A percentile compares a stretch with the other conserved stretches of the same genome.
phyloP scores from a whole-genome alignment of 1,140 invertebrate genomes.

The Cryptotermes secundus region DNA sequence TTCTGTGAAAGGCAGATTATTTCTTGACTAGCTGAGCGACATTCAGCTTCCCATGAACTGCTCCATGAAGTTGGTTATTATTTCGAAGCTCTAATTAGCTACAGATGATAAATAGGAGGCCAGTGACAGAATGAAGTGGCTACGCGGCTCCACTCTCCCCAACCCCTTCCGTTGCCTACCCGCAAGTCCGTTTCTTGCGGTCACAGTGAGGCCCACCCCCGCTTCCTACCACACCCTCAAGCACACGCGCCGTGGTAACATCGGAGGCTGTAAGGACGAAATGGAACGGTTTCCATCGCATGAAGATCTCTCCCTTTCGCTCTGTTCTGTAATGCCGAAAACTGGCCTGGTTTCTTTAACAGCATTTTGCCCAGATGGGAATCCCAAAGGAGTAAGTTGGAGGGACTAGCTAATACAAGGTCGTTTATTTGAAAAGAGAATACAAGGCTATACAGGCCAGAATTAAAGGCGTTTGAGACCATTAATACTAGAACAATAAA shows the following conservation, averaged over 20 bases:
- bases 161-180: background rate
- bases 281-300: background rate
- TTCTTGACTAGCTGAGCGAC: no score
- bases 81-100: background rate
- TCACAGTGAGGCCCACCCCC: background rate
- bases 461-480: background rate
- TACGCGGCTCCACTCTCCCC: background rate
- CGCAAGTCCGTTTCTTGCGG: background rate
- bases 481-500: no score
- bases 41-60: no score
- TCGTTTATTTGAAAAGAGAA: background rate
- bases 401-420: background rate
- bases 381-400: background rate
- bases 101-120: background rate
- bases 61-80: no score
- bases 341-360: background rate
- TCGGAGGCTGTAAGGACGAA: background rate
- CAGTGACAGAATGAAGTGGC: background rate
- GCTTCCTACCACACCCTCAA: background rate
- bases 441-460: background rate
- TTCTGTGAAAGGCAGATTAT: no score
- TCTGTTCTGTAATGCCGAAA: no score
- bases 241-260: background rate
- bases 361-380: background rate
- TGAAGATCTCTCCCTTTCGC: background rate